These are phyloP conservation scores for Corella eumyota DNA, from an alignment of 23 tunicate genomes.

Conservation along the genomic window DNA sequence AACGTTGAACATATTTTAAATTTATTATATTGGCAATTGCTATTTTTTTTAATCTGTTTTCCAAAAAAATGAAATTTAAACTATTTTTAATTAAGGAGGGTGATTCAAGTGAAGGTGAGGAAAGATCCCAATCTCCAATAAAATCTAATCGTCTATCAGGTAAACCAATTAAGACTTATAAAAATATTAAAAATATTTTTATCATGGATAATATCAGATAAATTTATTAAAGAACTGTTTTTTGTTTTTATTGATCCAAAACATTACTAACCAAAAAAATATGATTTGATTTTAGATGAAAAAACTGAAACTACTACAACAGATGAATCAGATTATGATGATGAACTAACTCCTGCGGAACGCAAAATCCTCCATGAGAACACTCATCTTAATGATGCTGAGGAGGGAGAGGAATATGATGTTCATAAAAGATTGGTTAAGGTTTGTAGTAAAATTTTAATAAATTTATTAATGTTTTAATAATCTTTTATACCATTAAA, in stretches of 20 bases:
- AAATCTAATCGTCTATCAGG: too few relatives aligned
- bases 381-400: conserved; percentile 44
- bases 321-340: conserved; percentile 40
- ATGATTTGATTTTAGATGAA: neutral
- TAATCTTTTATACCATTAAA: neutral
- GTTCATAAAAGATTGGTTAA: conserved; percentile 22
- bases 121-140: too few relatives aligned
- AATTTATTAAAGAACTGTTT: neutral
- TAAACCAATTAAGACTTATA: neutral
- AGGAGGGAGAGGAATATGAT: conserved; percentile 53
- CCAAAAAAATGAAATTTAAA: too few relatives aligned
- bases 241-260: neutral
- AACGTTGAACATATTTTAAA: too few relatives aligned
- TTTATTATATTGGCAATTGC: too few relatives aligned
- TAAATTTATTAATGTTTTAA: neutral
- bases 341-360: conserved; percentile 35
- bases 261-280: neutral
- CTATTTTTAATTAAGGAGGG: too few relatives aligned
- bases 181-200: neutral
- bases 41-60: too few relatives aligned
- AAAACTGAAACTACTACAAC: conserved; percentile 4
- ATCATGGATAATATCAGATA: too few relatives aligned
- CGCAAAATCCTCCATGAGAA: conserved; percentile 21
- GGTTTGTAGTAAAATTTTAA: too few relatives aligned
- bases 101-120: too few relatives aligned